These are phyloP conservation scores for Rhagoletis pomonella DNA, from an alignment of 1,140 invertebrate species.

Conservation along the genomic window DNA sequence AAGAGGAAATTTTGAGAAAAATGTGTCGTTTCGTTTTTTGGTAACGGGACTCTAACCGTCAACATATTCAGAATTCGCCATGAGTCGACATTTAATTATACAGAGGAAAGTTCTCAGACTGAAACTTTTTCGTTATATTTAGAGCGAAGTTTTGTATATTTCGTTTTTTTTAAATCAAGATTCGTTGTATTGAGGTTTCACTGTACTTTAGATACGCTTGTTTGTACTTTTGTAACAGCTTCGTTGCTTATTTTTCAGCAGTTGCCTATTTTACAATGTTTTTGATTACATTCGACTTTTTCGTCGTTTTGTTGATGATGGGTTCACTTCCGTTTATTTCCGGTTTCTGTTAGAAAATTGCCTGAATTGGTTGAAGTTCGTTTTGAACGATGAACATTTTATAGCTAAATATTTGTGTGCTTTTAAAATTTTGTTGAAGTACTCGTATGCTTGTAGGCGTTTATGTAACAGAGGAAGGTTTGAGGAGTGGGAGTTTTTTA, in stretches of 20 bases:
- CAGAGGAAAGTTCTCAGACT: too few species aligned
- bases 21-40: too few species aligned
- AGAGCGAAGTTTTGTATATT: too few species aligned
- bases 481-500: neutral
- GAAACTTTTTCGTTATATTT: too few species aligned
- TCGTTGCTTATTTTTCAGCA: neutral
- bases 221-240: neutral
- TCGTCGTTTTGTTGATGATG: constrained; percentile 29
- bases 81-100: too few species aligned
- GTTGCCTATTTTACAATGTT: neutral
- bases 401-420: neutral
- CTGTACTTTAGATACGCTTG: neutral
- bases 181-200: neutral
- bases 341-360: constrained; percentile 18
- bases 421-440: neutral
- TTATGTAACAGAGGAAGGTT: neutral
- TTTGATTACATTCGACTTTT: constrained; percentile 42
- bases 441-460: constrained; percentile 2
- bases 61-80: too few species aligned
- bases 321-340: constrained; percentile 40
- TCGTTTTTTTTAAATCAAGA: too few species aligned
- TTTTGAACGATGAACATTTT: neutral
- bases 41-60: too few species aligned
- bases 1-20: too few species aligned
- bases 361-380: neutral